phyloP scores from a whole-genome alignment of 64 coral and sea anemone genomes.

The Actinia equina region DNA sequence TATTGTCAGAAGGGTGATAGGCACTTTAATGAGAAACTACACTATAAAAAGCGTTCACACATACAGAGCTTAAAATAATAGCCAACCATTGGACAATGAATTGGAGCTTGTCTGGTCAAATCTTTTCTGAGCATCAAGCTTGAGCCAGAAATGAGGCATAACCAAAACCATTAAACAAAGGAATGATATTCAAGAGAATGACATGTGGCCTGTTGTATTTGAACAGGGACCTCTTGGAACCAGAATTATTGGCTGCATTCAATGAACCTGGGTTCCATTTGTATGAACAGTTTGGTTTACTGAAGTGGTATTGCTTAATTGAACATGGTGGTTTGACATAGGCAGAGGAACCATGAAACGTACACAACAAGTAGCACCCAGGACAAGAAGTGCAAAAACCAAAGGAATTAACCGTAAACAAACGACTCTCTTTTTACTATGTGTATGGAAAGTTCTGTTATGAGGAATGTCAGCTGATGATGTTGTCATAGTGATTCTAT shows the following conservation, averaged over 20 bases:
- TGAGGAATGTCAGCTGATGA: neutral
- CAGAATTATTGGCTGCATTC: neutral
- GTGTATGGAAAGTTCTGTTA: neutral
- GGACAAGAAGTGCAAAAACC: conserved; percentile 25
- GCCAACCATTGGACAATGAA: no score
- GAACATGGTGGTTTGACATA: neutral
- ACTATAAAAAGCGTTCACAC: no score
- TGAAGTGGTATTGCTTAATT: neutral
- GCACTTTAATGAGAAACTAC: no score
- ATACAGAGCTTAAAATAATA: no score
- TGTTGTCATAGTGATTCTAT: neutral
- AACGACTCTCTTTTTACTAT: neutral
- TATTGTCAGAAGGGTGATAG: no score
- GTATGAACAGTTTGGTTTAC: neutral
- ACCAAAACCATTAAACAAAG: no score
- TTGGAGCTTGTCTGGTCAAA: no score
- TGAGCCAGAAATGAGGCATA: no score
- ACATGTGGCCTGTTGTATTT: no score
- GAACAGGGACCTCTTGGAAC: no score
- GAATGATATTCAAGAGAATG: no score
- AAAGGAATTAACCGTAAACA: conserved; percentile 18
- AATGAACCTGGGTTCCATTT: neutral
- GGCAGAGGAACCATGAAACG: conserved; percentile 40
- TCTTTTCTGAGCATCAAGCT: no score
- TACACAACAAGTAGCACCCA: conserved; percentile 22